A percentile compares a stretch with the other conserved stretches of the same genome.
Evolutionary conservation across 2,797 vertebrate genomes (phyloP).

Genomic region (Gallinago stenura): DNA sequence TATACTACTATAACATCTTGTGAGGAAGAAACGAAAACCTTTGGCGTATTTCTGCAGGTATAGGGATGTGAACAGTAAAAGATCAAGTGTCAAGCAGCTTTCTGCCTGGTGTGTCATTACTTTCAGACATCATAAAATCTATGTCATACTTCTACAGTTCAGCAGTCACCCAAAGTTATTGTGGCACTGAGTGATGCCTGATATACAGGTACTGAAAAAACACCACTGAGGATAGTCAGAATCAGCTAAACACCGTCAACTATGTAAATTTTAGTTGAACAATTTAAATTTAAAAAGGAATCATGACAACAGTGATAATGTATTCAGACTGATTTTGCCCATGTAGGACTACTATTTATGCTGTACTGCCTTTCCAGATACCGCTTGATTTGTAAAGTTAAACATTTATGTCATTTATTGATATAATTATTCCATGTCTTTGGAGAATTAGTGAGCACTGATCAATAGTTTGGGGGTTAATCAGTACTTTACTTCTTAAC

Average conservation of each 20-base stretch:
- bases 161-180: background rate
- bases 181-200: background rate
- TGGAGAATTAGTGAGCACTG: constrained; percentile 15
- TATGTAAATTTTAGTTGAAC: background rate
- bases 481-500: constrained; percentile 52
- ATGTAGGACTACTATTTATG: background rate
- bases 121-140: background rate
- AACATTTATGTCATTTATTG: constrained; percentile 43
- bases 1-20: background rate
- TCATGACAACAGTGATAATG: background rate
- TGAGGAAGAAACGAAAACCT: background rate
- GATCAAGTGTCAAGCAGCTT: background rate
- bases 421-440: constrained; percentile 46
- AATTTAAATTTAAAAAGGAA: constrained; percentile 35
- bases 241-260: background rate
- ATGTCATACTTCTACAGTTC: background rate
- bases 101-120: background rate
- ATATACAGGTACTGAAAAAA: background rate
- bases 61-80: background rate
- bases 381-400: constrained; percentile 38
- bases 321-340: background rate
- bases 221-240: background rate
- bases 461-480: constrained; percentile 70
- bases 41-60: background rate
- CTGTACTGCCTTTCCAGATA: background rate